Conservation (phyloP, 1,140 invertebrate genomes). For the Mylabris phalerata region DNA sequence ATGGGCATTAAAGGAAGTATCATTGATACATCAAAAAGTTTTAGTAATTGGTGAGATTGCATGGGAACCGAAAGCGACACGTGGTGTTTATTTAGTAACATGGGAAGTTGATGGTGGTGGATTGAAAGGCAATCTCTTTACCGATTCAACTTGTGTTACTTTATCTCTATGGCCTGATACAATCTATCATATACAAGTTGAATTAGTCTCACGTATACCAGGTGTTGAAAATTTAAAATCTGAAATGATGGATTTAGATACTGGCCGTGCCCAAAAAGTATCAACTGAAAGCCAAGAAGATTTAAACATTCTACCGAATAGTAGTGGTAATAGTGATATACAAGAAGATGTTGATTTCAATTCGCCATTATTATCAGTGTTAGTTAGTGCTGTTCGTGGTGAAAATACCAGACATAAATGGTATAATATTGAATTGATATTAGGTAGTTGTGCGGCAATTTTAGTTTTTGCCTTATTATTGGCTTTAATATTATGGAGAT, state of each 20-base stretch:
- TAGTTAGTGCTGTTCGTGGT: conserved; percentile 51
- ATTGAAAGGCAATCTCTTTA: conserved; percentile 76
- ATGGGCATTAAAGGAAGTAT: conserved; percentile 58
- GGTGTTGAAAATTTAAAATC: conserved; percentile 54
- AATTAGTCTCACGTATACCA: conserved; percentile 51
- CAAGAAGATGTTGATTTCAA: conserved; percentile 41
- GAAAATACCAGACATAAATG: conserved; percentile 46
- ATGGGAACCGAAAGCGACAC: conserved; percentile 59
- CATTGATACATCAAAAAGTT: conserved; percentile 62
- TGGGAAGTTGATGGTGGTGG: conserved; percentile 78
- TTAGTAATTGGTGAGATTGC: conserved; percentile 68
- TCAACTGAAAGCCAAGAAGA: conserved; percentile 54
- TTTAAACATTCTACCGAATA: conserved; percentile 42
- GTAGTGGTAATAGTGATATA: conserved; percentile 26
- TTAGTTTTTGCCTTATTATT: conserved; percentile 49
- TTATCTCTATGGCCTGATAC: conserved; percentile 74
- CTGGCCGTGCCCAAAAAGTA: conserved; percentile 51
- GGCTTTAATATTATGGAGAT: conserved; percentile 47
- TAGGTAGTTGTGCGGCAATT: conserved; percentile 49
- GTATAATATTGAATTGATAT: conserved; percentile 48
- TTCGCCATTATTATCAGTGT: conserved; percentile 50
- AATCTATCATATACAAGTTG: conserved; percentile 71
- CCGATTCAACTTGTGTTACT: conserved; percentile 68
- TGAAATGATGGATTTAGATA: conserved; percentile 55
- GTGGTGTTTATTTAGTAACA: conserved; percentile 66